Evolutionary conservation across 2,797 vertebrate genomes (phyloP), one percentile per base, ranked within the genome.

Genomic region (Eremophila alpestris): DNA sequence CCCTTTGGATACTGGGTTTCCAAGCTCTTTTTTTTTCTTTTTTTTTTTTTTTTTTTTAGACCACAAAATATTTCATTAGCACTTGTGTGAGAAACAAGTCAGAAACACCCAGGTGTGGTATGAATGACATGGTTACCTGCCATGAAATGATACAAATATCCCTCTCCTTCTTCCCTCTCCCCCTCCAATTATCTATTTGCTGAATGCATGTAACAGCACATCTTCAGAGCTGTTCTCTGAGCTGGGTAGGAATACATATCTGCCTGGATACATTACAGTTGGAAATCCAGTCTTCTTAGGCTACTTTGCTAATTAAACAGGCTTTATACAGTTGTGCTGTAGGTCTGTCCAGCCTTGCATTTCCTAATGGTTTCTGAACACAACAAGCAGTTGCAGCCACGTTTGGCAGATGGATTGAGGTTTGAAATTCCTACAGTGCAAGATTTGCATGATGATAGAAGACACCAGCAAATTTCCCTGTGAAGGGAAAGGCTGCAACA

Each of bases 1-100:
- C 58, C 26, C 87, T 93, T 95, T 93, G 83, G 87, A 93, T 96
- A 78, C 69, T 87, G 73, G 14, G 27, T 88, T 91, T 95, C 85
- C 89, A 94, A 93, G 64, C 8, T 63, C 7, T 27, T 34, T 63
- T 27, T 32, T 11, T 60, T 9, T 19, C 16, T 10, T 24, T 46
- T 4, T 5, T 45, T 56, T 45, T 23, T 54, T 45, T 48, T 55
- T 83, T 64, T 56, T 64, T 8, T 48, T 32, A 2, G 22, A 34
- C 64, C 68, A 73, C 48, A 51, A 76, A 77, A 6, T 78, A 71
- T 56, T 84, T 93, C 65, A 75, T 95, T 87, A 88, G 45, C 48
- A 29, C 54, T 95, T 85, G 34, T 71, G 21, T 93, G 76, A 84
- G 68, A 93, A 96, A 79, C 34, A 68, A 49, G 79, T 89, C 81